Percentiles rank a stretch among this genome's conserved stretches.
Evolutionary conservation across 2,888 invertebrate genomes (phyloP).

Genomic region (Dexiosoma caninum): DNA sequence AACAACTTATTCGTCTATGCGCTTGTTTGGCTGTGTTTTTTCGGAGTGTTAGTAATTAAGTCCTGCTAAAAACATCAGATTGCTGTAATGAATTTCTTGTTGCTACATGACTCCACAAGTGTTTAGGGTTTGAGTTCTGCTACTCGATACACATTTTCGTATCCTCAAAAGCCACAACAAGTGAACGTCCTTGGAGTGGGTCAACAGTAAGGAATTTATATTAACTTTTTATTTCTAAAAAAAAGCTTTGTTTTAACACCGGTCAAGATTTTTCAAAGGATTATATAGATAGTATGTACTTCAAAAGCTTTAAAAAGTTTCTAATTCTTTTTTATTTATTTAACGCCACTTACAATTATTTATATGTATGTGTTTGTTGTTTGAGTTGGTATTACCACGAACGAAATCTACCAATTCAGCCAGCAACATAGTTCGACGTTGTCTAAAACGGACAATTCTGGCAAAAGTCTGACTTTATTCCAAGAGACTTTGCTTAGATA

Average conservation of each 20-base stretch:
- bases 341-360: too few relatives aligned
- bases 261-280: neutral
- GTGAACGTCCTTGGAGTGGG: neutral
- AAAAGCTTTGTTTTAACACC: neutral
- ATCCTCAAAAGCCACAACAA: neutral
- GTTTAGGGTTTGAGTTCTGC: conserved; percentile 12
- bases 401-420: too few relatives aligned
- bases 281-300: too few relatives aligned
- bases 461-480: too few relatives aligned
- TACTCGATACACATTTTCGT: neutral
- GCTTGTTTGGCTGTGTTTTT: neutral
- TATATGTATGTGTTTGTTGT: neutral
- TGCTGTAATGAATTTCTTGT: conserved; percentile 18
- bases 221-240: conserved; percentile 19
- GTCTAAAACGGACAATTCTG: too few relatives aligned
- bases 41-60: conserved; percentile 28
- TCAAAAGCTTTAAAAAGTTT: neutral
- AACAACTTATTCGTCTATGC: too few relatives aligned
- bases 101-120: conserved; percentile 22
- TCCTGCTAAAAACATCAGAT: conserved; percentile 7
- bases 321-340: neutral
- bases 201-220: neutral
- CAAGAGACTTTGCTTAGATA: too few relatives aligned
- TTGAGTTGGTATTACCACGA: too few relatives aligned
- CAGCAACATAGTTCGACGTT: too few relatives aligned